Conservation (phyloP, 1,140 invertebrate genomes). For the Cydia splendana region DNA sequence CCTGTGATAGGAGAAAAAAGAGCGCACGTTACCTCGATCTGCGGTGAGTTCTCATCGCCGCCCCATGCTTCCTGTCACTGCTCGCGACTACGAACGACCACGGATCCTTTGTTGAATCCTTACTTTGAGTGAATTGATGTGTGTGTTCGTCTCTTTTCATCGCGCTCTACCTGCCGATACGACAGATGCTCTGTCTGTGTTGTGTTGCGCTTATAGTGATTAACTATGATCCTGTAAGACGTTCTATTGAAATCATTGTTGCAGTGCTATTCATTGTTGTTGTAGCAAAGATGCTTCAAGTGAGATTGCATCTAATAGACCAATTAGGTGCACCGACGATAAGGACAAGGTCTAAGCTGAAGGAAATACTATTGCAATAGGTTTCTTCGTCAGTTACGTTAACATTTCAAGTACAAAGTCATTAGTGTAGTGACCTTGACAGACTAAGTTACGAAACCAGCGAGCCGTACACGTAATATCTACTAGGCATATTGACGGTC, state of each 20-base stretch:
- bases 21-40: constrained; percentile 74
- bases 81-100: constrained; percentile 41
- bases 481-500: constrained; percentile 57
- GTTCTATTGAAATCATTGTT: constrained; percentile 32
- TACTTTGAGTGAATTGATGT: constrained; percentile 63
- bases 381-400: constrained; percentile 41
- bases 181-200: constrained; percentile 56
- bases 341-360: constrained; percentile 17
- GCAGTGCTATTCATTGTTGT: constrained; percentile 23
- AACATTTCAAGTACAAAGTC: constrained; percentile 69
- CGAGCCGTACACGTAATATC: constrained; percentile 63
- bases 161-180: constrained; percentile 56
- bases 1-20: constrained; percentile 76
- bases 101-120: constrained; percentile 74
- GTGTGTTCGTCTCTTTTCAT: constrained; percentile 71
- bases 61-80: constrained; percentile 61
- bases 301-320: constrained; percentile 23
- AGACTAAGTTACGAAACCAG: constrained; percentile 64
- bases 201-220: constrained; percentile 49
- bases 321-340: constrained; percentile 10
- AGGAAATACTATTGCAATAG: constrained; percentile 34
- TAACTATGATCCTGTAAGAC: constrained; percentile 47
- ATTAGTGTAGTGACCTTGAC: constrained; percentile 69
- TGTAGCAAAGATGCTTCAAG: constrained; percentile 8
- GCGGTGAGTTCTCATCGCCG: constrained; percentile 69